Conservation (phyloP, 2,113 vertebrate species). For the Jacana jacana region DNA sequence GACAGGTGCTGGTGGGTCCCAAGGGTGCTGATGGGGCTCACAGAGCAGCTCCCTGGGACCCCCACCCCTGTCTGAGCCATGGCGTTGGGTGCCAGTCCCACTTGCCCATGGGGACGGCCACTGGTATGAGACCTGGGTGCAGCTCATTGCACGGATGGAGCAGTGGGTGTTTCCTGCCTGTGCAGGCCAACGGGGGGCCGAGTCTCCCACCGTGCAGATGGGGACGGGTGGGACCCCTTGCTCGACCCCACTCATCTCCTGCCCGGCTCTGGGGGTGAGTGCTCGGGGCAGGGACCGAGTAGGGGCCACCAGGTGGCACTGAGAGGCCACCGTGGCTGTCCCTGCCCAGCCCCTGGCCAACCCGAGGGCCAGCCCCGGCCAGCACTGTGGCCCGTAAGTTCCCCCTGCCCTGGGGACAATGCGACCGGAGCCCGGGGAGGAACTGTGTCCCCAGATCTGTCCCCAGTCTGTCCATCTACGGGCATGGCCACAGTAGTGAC, state of each 20-base stretch:
- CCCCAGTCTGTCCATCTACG: not conserved
- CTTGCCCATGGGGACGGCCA: no score
- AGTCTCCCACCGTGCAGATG: no score
- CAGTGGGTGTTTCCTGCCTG: no score
- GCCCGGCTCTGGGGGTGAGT: not conserved
- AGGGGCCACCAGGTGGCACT: not conserved
- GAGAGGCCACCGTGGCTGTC: not conserved
- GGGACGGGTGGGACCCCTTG: no score
- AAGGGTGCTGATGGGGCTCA: not conserved
- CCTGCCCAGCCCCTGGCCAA: not conserved
- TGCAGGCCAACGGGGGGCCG: no score
- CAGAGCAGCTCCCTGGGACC: not conserved
- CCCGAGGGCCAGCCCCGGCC: not conserved
- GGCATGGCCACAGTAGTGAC: not conserved
- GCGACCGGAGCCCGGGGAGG: not conserved
- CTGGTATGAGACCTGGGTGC: rapidly evolving
- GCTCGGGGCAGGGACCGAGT: not conserved
- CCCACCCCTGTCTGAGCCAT: not conserved
- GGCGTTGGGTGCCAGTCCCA: not conserved
- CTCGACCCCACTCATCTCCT: no score
- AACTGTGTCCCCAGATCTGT: not conserved
- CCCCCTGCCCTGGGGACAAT: not conserved
- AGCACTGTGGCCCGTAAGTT: not conserved
- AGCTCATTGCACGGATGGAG: not conserved
- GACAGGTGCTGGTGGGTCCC: not conserved